Conservation (phyloP, 2,888 invertebrate species). For the Campoplex capitator region DNA sequence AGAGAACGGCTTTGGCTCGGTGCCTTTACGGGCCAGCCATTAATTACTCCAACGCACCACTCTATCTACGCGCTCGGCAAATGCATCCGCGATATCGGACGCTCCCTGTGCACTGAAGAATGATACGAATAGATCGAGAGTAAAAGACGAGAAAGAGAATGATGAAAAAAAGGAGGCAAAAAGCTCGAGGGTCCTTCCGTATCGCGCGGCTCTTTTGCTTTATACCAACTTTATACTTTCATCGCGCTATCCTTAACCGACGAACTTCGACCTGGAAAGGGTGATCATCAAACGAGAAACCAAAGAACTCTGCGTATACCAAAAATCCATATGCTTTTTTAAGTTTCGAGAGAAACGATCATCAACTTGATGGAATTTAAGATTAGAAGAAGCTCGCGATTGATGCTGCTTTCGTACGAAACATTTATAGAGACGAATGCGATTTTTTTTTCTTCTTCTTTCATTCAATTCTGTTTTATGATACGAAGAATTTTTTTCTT, state of each 20-base stretch:
- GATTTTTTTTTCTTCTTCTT: neutral
- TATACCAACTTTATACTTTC: constrained; percentile 17
- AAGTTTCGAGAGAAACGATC: too few relatives aligned
- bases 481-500: neutral
- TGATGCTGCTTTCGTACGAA: neutral
- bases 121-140: constrained; percentile 11
- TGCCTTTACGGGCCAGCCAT: constrained; percentile 71
- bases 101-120: constrained; percentile 21
- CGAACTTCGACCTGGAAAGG: constrained; percentile 14
- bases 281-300: constrained; percentile 14
- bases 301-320: constrained; percentile 11
- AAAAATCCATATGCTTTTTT: too few relatives aligned
- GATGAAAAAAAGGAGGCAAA: constrained; percentile 26
- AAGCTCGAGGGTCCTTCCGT: constrained; percentile 33
- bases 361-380: too few relatives aligned
- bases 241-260: constrained; percentile 52
- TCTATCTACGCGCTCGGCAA: constrained; percentile 72
- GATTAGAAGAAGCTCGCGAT: neutral
- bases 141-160: constrained; percentile 32
- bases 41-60: constrained; percentile 73
- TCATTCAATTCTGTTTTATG: neutral
- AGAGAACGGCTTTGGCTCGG: constrained; percentile 64
- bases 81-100: constrained; percentile 65
- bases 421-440: neutral
- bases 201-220: constrained; percentile 41